These are phyloP conservation scores for Antennarius striatus DNA, from an alignment of 2,113 vertebrate genomes.

Conservation along the genomic window DNA sequence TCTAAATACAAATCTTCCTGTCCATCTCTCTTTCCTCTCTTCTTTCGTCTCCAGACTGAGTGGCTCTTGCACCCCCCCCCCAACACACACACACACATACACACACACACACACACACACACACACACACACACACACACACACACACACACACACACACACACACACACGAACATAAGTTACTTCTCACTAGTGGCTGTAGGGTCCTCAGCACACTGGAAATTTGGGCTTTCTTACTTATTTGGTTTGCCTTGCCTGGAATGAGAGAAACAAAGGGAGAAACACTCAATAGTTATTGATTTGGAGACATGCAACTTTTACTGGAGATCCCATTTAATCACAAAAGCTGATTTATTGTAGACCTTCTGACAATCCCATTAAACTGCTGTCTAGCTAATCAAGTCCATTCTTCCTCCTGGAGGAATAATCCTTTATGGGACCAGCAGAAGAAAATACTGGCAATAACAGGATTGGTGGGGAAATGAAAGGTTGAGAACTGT, in stretches of 20 bases:
- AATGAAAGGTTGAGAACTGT: constrained; percentile 49
- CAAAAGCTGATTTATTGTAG: constrained; percentile 86
- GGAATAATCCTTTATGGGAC: constrained; percentile 83
- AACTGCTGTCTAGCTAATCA: constrained; percentile 86
- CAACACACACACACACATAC: background rate
- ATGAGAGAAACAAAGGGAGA: constrained; percentile 73
- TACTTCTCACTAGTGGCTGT: constrained; percentile 42
- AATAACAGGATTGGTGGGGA: constrained; percentile 79
- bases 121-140: too few relatives aligned
- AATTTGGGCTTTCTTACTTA: constrained; percentile 57
- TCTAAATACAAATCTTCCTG: constrained; percentile 53
- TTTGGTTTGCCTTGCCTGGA: constrained; percentile 34
- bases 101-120: too few relatives aligned
- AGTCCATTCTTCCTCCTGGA: constrained; percentile 81
- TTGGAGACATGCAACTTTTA: constrained; percentile 80
- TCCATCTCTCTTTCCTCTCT: constrained; percentile 17
- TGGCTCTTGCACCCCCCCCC: constrained; percentile 31
- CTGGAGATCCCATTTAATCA: constrained; percentile 85
- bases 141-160: background rate
- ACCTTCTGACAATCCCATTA: constrained; percentile 84
- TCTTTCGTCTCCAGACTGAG: constrained; percentile 43
- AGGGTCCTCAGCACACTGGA: constrained; percentile 65
- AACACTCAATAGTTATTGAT: constrained; percentile 84
- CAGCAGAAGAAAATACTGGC: constrained; percentile 75
- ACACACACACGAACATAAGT: constrained; percentile 38